Base-by-base conservation (phyloP, 2,797 vertebrate species). In the Echiichthys vipera region DNA sequence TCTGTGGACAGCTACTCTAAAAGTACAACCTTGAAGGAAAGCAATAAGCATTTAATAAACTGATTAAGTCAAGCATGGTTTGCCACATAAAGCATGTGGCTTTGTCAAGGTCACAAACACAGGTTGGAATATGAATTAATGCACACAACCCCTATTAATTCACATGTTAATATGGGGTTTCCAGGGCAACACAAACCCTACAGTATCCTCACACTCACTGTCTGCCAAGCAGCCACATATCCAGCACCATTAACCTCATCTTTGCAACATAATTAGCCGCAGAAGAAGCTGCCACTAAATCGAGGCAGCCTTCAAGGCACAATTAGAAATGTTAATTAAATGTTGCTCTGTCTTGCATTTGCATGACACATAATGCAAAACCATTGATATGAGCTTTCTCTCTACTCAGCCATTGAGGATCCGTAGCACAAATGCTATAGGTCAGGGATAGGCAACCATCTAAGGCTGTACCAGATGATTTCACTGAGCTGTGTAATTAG, bases 291-390 rank as follows among this genome's bases (percentile, higher is more conserved):
- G 59, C 84, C 71, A 70, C 83, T 88, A 89, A 85, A 84, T 79
- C 36, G 74, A 84, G 84, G 66, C 81, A 78, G 83, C 88, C 90
- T 91, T 92, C 65, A 67, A 91, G 91, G 85, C 88, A 88, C 86
- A 89, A 86, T 92, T 91, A 89, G 80, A 88, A 87, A 85, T 84
- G 83, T 88, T 92, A 89, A 92, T 93, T 92, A 92, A 93, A 88
- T 88, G 85, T 83, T 89, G 77, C 86, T 87, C 78, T 49, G 43
- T 86, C 81, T 89, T 85, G 71, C 77, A 45, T 78, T 77, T 80
- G 55, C 73, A 80, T 83, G 73, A 88, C 79, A 81, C 78, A 70
- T 77, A 71, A 84, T 73, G 56, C 71, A 69, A 77, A 79, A 64
- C 25, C 55, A 71, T 71, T 42, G 68, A 56, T 50, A 14, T 46